Evolutionary conservation across 2,888 invertebrate species (phyloP), one percentile per base, ranked within the genome.

Genomic region (Conchocele bisecta): DNA sequence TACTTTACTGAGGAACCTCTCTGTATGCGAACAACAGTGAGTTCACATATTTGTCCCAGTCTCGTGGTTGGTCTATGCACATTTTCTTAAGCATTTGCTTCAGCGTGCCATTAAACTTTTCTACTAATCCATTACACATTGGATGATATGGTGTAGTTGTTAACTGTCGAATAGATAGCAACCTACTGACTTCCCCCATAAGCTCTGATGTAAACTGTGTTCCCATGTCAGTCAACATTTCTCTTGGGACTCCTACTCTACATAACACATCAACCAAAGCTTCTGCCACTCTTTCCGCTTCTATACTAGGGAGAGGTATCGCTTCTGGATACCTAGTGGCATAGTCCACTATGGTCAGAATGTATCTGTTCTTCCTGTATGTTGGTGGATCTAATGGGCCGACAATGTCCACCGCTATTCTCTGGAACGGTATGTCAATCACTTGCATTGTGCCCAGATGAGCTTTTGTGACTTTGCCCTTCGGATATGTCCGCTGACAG

Each of bases 201-300:
- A 69, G 6, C 1, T 53, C 63, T 0, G 66, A 65, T 9, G 64
- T 72, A 24, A 77, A 79, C 48, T 74, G 82, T 13, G 73, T 56
- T 4, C 83, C 81, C 31, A 50, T 42, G 41, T 82, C 81, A 13
- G 70, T 75, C 7, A 82, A 39, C 9, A 82, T 60, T 37, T 79
- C 66, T 22, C 50, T 41, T 4, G 81, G 78, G 9, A 78, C 15
- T 17, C 79, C 76, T 11, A 74, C 39, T 26, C 79, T 20, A 5
- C 57, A 41, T 42, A 58, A 81, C 7, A 80, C 65, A 13, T 64
- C 63, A 11, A 77, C 15, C 11, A 83, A 50, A 13, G 68, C 75
- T 35, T 81, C 75, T 17, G 76, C 76, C 2, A 75, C 70, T 6
- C 42, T 42, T 46, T 65, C 71, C 11, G 79, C 46, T 9, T 68